These are phyloP conservation scores for Drosophila willistoni DNA, from an alignment of 1,140 invertebrate genomes.

Conservation along the genomic window DNA sequence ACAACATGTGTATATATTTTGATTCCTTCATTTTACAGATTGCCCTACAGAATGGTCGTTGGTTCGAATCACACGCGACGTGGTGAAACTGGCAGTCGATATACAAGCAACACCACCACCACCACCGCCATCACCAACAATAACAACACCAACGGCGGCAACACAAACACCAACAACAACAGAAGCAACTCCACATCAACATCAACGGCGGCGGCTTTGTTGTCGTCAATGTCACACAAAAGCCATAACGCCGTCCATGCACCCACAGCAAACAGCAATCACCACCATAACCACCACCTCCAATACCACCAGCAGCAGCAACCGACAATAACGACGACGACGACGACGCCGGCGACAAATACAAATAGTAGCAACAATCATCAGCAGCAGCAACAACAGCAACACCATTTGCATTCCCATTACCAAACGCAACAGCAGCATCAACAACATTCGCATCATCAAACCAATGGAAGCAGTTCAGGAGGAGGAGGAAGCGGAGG, in stretches of 20 bases:
- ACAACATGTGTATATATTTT: background rate
- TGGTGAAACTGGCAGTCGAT: conserved; percentile 76
- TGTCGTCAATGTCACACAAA: conserved; percentile 76
- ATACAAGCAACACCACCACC: conserved; percentile 53
- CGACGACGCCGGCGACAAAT: conserved; percentile 24
- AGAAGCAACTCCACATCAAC: conserved; percentile 42
- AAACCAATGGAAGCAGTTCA: conserved; percentile 40
- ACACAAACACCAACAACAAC: conserved; percentile 55
- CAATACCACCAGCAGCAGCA: conserved; percentile 39
- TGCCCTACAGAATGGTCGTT: conserved; percentile 80
- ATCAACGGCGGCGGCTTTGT: conserved; percentile 52
- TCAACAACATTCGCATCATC: conserved; percentile 36
- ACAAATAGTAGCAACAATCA: conserved; percentile 30
- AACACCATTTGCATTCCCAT: conserved; percentile 21
- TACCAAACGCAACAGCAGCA: conserved; percentile 33
- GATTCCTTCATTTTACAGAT: conserved; percentile 49
- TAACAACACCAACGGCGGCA: conserved; percentile 33
- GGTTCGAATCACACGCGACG: conserved; percentile 80
- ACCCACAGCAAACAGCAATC: conserved; percentile 30
- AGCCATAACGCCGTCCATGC: conserved; percentile 45
- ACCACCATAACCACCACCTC: conserved; percentile 22
- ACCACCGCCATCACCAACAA: conserved; percentile 25
- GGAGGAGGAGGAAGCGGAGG: conserved; percentile 29
- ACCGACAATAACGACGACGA: conserved; percentile 24
- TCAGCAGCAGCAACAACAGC: conserved; percentile 45